Evolutionary conservation across 2,797 vertebrate genomes (phyloP).

Genomic region (Pangasius krempfi): DNA sequence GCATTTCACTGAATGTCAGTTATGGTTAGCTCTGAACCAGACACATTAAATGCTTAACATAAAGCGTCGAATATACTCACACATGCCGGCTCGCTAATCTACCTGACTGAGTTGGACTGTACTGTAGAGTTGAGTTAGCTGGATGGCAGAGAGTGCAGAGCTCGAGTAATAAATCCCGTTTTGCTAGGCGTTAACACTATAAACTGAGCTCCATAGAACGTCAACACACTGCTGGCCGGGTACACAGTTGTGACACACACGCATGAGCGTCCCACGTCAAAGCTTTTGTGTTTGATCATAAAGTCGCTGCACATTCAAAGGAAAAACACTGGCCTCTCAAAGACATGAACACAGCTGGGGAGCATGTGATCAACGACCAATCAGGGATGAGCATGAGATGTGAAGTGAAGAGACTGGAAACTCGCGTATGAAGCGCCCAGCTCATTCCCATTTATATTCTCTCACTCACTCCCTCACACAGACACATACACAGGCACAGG

Average conservation of each 20-base stretch:
- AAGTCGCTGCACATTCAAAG: conserved; percentile 43
- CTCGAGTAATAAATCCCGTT: conserved; percentile 14
- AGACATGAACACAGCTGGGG: conserved; percentile 30
- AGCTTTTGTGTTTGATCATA: conserved; percentile 53
- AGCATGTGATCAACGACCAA: conserved; percentile 37
- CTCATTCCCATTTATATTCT: not conserved
- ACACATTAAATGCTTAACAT: not conserved
- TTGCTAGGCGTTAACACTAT: conserved; percentile 22
- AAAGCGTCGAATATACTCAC: conserved; percentile 7
- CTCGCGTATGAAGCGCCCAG: not conserved
- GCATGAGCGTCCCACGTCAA: conserved; percentile 31
- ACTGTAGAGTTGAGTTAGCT: not conserved
- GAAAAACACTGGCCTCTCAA: conserved; percentile 17
- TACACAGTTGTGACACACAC: conserved; percentile 40
- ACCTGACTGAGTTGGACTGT: not conserved
- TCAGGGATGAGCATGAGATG: conserved; percentile 10
- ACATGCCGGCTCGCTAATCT: not conserved
- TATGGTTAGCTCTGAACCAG: not conserved
- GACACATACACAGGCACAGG: not conserved
- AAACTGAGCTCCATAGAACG: conserved; percentile 7
- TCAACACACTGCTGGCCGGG: not conserved
- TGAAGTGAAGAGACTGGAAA: conserved; percentile 21
- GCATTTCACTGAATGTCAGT: not conserved
- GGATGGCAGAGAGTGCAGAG: not conserved
- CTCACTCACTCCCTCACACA: not conserved